A percentile compares a stretch with the other conserved stretches of the same genome.
Evolutionary conservation across 2,797 vertebrate species (phyloP).

Genomic region (Mareca strepera): DNA sequence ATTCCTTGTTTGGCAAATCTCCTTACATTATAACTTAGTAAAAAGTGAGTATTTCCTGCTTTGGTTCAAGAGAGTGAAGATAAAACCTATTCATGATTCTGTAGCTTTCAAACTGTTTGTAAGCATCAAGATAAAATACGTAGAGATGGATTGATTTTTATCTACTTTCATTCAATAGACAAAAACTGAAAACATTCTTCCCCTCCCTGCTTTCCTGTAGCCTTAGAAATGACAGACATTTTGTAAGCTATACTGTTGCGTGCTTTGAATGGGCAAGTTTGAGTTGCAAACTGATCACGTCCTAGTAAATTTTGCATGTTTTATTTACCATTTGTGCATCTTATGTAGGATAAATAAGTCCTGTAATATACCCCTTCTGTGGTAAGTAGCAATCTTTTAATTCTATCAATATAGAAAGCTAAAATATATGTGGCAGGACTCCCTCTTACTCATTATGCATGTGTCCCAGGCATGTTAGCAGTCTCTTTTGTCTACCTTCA

Average conservation of each 20-base stretch:
- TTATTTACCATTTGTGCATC: neutral
- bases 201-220: neutral
- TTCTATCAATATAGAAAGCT: neutral
- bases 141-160: neutral
- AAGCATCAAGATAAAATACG: neutral
- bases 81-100: neutral
- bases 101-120: neutral
- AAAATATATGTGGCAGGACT: neutral
- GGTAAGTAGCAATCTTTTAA: neutral
- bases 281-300: neutral
- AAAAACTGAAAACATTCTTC: neutral
- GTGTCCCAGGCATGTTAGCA: fast-evolving
- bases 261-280: neutral
- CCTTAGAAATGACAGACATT: neutral
- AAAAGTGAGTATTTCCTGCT: neutral
- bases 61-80: neutral
- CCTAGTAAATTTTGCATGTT: fast-evolving
- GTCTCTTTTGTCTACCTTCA: neutral
- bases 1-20: neutral
- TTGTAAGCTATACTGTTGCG: neutral
- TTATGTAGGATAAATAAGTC: neutral
- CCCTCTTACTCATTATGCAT: neutral
- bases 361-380: neutral
- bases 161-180: neutral
- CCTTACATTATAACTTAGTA: neutral